Evolutionary conservation across 2,888 invertebrate genomes (phyloP).

Genomic region (Lasioglossum oenotherae): DNA sequence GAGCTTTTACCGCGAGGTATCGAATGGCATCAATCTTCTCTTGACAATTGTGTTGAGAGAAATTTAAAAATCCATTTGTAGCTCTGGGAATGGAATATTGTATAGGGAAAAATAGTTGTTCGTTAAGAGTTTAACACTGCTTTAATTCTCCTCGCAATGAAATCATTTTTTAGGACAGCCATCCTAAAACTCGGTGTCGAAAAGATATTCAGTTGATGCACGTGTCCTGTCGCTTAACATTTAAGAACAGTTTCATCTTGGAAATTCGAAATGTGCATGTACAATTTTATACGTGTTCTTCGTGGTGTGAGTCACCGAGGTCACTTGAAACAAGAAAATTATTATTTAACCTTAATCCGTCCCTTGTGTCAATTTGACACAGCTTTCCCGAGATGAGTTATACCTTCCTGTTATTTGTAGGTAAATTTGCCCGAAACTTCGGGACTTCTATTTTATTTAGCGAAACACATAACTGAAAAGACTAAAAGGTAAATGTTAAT

Average conservation of each 20-base stretch:
- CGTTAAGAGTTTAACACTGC: not conserved
- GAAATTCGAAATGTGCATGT: no score
- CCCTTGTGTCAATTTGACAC: no score
- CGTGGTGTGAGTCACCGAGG: no score
- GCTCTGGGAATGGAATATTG: not conserved
- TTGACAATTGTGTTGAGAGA: constrained; percentile 5
- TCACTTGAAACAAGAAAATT: no score
- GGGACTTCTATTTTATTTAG: no score
- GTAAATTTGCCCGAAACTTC: no score
- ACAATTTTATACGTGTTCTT: no score
- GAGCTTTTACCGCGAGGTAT: not conserved
- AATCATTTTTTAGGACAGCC: not conserved
- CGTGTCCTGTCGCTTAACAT: not conserved
- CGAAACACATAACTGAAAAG: no score
- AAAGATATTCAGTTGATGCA: not conserved
- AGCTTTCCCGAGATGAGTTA: no score
- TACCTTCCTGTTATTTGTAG: no score
- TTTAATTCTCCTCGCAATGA: not conserved
- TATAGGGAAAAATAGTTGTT: not conserved
- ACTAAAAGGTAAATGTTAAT: no score
- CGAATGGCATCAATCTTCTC: constrained; percentile 2
- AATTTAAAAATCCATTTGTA: constrained; percentile 1
- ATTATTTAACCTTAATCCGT: no score
- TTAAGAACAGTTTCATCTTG: not conserved
- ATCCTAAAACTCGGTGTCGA: not conserved